Conservation (phyloP, 2,113 vertebrate genomes). For the Neofelis nebulosa region DNA sequence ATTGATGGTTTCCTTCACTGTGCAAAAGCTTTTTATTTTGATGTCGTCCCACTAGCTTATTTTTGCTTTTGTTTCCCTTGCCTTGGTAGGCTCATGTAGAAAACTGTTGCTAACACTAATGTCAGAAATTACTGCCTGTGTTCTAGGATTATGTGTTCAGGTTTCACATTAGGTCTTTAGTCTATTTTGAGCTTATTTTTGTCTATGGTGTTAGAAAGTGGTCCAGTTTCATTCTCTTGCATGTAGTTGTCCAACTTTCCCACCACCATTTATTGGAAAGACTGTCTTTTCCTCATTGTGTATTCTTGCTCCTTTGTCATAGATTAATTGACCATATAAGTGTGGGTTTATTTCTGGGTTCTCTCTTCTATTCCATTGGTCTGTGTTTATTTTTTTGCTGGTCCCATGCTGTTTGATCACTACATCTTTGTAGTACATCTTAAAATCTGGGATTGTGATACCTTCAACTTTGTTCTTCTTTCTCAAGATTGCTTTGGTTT, state of each 20-base stretch:
- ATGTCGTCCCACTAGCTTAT: neutral
- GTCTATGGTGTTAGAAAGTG: neutral
- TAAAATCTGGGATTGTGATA: neutral
- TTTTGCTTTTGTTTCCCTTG: neutral
- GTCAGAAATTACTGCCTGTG: neutral
- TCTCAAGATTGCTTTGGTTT: neutral
- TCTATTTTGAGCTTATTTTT: neutral
- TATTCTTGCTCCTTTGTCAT: neutral
- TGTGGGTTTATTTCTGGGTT: neutral
- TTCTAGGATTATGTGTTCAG: neutral
- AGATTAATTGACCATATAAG: neutral
- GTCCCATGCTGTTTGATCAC: neutral
- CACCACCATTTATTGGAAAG: neutral
- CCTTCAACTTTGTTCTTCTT: neutral
- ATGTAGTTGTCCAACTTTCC: neutral
- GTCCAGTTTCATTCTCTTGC: neutral
- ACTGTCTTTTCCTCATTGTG: neutral
- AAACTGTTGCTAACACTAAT: neutral
- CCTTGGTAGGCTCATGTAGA: neutral
- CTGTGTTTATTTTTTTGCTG: neutral
- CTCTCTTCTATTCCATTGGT: neutral
- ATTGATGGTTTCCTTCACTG: neutral
- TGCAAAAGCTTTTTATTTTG: neutral
- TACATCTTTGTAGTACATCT: neutral
- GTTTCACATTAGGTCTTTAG: neutral